Conservation (phyloP, 2,888 invertebrate genomes). For the Plutella xylostella region DNA sequence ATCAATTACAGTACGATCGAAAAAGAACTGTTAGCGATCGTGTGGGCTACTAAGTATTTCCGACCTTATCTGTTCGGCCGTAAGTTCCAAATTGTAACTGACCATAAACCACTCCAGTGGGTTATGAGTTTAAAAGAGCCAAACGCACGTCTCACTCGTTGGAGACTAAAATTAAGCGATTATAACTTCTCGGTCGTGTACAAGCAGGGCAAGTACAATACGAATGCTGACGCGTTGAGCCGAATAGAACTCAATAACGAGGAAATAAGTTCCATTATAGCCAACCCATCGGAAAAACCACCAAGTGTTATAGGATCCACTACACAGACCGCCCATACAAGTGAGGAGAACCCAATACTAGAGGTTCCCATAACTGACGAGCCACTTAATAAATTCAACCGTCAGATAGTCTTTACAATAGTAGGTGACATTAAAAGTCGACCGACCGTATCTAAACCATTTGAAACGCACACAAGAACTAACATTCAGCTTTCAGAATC, state of each 20-base stretch:
- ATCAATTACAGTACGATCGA: constrained; percentile 19
- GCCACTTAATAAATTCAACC: constrained; percentile 14
- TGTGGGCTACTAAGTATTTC: no score
- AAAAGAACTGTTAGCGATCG: no score
- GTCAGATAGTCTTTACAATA: background rate
- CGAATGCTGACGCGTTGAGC: constrained; percentile 23
- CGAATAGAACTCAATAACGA: constrained; percentile 12
- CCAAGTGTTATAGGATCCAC: background rate
- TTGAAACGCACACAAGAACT: background rate
- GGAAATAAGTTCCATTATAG: background rate
- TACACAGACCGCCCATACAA: constrained; percentile 6
- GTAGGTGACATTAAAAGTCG: background rate
- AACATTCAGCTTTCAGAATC: background rate
- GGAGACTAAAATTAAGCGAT: constrained; percentile 27
- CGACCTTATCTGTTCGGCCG: no score
- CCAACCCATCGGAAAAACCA: background rate
- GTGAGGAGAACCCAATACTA: constrained; percentile 15
- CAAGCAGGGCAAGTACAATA: constrained; percentile 25
- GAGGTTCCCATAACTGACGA: constrained; percentile 8
- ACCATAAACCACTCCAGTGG: constrained; percentile 24
- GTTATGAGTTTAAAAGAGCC: constrained; percentile 21
- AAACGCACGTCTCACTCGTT: constrained; percentile 24
- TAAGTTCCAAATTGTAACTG: constrained; percentile 25
- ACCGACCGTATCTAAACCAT: background rate
- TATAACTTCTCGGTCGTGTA: constrained; percentile 26